These are phyloP conservation scores for Hippoglossus stenolepis DNA, from an alignment of 2,113 vertebrate species.

Conservation along the genomic window DNA sequence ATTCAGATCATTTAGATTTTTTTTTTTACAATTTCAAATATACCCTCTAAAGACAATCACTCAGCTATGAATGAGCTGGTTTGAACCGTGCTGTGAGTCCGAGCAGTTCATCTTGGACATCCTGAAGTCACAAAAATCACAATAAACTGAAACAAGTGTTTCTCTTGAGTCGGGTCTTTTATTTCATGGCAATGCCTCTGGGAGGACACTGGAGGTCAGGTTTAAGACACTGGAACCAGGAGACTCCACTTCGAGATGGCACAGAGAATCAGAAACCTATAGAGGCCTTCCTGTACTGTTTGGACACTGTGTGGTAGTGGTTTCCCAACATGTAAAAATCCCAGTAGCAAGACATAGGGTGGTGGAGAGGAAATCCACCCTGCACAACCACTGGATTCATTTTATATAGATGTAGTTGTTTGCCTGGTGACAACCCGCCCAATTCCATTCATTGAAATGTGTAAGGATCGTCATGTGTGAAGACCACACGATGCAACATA, in stretches of 20 bases:
- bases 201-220: neutral
- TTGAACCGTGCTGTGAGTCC: too few species aligned
- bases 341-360: neutral
- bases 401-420: too few species aligned
- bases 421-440: too few species aligned
- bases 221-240: neutral
- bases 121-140: constrained; percentile 18
- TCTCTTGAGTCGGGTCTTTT: neutral
- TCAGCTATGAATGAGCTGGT: neutral
- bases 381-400: neutral
- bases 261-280: neutral
- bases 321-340: constrained; percentile 26
- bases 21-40: constrained; percentile 28
- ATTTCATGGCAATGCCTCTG: too few species aligned
- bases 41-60: constrained; percentile 20
- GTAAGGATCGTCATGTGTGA: too few species aligned
- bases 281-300: neutral
- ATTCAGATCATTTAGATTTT: constrained; percentile 15
- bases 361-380: neutral
- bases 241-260: constrained; percentile 21
- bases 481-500: too few species aligned
- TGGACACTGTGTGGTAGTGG: constrained; percentile 42
- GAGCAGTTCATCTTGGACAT: neutral
- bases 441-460: too few species aligned
- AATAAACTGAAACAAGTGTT: constrained; percentile 12